phyloP scores from a whole-genome alignment of 2,888 invertebrate species.

The Spicauda simplicius region DNA sequence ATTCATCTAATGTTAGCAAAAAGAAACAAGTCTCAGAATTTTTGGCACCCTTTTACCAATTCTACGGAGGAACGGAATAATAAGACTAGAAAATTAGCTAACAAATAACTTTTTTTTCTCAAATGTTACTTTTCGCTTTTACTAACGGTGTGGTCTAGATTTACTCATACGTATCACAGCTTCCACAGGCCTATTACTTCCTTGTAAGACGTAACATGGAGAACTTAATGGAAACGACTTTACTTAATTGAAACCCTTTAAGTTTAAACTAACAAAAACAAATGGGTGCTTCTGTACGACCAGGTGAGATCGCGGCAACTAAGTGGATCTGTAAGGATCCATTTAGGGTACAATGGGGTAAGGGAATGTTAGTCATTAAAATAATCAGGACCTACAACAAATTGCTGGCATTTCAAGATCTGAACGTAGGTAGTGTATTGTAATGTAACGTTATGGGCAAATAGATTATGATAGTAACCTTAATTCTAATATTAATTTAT shows the following conservation, averaged over 20 bases:
- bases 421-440: not conserved
- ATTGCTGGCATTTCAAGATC: not conserved
- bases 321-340: constrained; percentile 19
- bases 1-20: too few relatives aligned
- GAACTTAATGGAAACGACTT: constrained; percentile 8
- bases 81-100: too few relatives aligned
- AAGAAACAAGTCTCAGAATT: too few relatives aligned
- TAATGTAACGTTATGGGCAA: not conserved
- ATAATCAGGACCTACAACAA: constrained; percentile 30
- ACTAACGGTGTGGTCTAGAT: too few relatives aligned
- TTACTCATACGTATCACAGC: too few relatives aligned
- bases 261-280: constrained; percentile 11
- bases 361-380: constrained; percentile 24
- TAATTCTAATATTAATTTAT: too few relatives aligned
- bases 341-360: constrained; percentile 19
- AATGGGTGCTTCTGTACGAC: constrained; percentile 8
- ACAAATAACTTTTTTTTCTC: too few relatives aligned
- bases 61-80: too few relatives aligned
- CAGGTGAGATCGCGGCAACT: constrained; percentile 29
- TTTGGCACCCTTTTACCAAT: too few relatives aligned
- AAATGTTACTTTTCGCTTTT: too few relatives aligned
- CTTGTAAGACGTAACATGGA: not conserved
- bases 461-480: too few relatives aligned
- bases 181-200: too few relatives aligned
- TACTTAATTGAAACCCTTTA: constrained; percentile 15